Base-by-base conservation (phyloP, 2,113 vertebrate genomes). In the Chiloscyllium plagiosum region DNA sequence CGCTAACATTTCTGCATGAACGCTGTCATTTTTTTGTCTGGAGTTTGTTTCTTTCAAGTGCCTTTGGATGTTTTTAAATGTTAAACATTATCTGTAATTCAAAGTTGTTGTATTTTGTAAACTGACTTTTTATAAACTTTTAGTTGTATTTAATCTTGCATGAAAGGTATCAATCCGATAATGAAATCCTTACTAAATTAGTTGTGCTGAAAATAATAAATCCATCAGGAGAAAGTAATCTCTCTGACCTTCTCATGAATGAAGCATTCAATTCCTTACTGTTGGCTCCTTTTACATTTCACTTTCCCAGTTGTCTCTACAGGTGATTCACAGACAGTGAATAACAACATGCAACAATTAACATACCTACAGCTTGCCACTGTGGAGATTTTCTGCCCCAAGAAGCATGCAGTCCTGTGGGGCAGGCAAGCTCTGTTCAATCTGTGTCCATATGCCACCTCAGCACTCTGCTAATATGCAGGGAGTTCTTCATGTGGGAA, bases 391-490 rank as follows among this genome's bases (percentile, higher is more conserved):
- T 97, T 97, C 96, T 96, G 97, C 0, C 0, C 70, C 96, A 96
- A 96, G 96, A 96, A 97, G 96, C 96, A 92, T 92, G 95, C 96
- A 50, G 94, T 97, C 96, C 97, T 96, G 96, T 47, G 96, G 96
- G 97, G 96, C 96, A 96, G 96, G 61, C 78, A 96, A 97, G 95
- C 95, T 94, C 92, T 96, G 95, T 93, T 90, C 96, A 97, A 96
- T 97, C 97, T 97, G 96, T 96, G 96, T 96, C 96, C 96, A 97
- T 97, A 97, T 96, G 96, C 87, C 96, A 69, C 95, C 96, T 96
- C 96, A 96, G 95, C 96, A 96, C 96, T 96, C 93, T 96, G 50
- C 87, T 61, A 90, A 90, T 29, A 90, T 65, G 52, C 87, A 0
- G 4, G 33, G 87, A 90, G 66, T 95, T 24, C 15, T 96, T 96